Conservation (phyloP, 1,140 invertebrate species). For the Neodiprion fabricii region DNA sequence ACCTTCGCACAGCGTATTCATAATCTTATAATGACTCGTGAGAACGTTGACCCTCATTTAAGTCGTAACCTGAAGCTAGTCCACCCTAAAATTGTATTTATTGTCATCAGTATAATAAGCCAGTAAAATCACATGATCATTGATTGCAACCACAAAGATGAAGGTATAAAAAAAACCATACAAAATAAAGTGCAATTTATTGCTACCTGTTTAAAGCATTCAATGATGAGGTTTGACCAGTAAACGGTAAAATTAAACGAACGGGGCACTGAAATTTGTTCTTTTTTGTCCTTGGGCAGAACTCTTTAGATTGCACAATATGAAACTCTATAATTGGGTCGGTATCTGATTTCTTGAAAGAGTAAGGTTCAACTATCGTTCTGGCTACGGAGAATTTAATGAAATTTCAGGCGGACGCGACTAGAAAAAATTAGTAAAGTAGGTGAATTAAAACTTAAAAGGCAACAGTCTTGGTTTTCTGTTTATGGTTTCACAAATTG, state of each 20-base stretch:
- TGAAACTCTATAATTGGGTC: too few relatives aligned
- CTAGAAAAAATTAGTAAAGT: too few relatives aligned
- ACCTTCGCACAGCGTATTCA: not conserved
- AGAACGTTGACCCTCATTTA: slow-evolving; percentile 29
- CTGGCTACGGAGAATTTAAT: too few relatives aligned
- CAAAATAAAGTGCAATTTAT: not conserved
- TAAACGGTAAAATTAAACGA: not conserved
- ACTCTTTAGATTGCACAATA: not conserved
- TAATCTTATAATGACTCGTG: slow-evolving; percentile 9
- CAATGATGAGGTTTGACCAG: not conserved
- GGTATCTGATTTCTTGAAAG: too few relatives aligned
- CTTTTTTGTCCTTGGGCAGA: not conserved
- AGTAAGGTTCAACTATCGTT: too few relatives aligned
- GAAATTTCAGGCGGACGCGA: too few relatives aligned
- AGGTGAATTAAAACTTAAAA: too few relatives aligned
- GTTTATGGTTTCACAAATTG: too few relatives aligned
- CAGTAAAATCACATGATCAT: slow-evolving; percentile 38
- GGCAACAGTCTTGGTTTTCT: too few relatives aligned
- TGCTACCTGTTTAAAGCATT: not conserved
- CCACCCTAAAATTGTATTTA: slow-evolving; percentile 48
- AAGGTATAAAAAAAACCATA: not conserved
- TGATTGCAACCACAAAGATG: not conserved
- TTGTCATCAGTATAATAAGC: slow-evolving; percentile 39
- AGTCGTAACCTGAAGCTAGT: slow-evolving; percentile 49
- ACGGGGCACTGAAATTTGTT: not conserved